phyloP scores from a whole-genome alignment of 2,797 vertebrate genomes.

The Tapirus indicus region DNA sequence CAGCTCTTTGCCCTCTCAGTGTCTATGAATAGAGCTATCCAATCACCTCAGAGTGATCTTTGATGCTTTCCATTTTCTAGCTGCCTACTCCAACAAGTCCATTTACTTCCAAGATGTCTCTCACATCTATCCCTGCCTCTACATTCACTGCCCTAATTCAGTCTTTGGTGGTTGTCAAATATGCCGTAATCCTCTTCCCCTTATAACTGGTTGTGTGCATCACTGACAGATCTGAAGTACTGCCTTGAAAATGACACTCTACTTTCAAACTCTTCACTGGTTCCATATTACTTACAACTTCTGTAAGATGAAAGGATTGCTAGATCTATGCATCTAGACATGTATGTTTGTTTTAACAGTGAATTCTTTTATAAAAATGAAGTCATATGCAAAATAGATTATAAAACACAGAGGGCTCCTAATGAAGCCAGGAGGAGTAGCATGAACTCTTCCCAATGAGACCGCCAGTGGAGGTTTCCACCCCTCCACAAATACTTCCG shows the following conservation, averaged over 20 bases:
- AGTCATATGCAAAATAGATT: neutral
- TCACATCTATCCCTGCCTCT: neutral
- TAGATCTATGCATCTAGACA: neutral
- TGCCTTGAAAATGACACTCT: neutral
- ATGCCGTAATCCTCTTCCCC: fast-evolving
- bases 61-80: neutral
- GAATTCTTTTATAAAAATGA: neutral
- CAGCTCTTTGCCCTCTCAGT: neutral
- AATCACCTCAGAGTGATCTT: no score
- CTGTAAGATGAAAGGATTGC: neutral
- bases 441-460: neutral
- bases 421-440: neutral
- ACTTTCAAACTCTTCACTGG: neutral
- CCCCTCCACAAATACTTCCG: neutral
- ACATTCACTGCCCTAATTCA: neutral
- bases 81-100: neutral
- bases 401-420: neutral
- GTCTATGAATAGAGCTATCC: neutral
- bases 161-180: neutral
- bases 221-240: neutral
- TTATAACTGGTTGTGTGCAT: neutral
- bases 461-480: neutral
- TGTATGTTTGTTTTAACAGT: neutral
- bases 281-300: neutral
- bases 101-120: neutral